These are phyloP conservation scores for Aphodius granarius DNA, from an alignment of 2,888 invertebrate species.

Conservation along the genomic window DNA sequence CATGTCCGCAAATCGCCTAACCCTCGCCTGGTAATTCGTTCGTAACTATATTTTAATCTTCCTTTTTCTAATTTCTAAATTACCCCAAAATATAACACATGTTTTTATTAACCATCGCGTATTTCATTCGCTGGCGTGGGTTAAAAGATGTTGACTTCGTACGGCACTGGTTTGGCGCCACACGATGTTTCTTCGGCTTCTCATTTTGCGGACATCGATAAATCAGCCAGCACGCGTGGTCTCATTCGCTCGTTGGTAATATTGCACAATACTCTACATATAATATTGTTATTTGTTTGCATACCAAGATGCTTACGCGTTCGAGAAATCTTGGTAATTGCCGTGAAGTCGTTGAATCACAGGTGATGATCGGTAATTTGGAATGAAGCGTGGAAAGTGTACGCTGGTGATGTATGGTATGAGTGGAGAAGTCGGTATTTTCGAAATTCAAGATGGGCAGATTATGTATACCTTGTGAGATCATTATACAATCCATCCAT, in stretches of 20 bases:
- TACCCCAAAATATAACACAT: too few species aligned
- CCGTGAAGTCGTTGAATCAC: not conserved
- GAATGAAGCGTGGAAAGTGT: not conserved
- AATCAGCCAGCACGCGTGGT: not conserved
- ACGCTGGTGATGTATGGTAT: not conserved
- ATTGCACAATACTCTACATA: not conserved
- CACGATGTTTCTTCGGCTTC: not conserved
- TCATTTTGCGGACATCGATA: not conserved
- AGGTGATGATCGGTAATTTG: not conserved
- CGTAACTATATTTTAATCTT: too few species aligned
- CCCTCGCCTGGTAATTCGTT: too few species aligned
- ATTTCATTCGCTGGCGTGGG: too few species aligned
- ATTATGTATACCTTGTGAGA: too few species aligned
- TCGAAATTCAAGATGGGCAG: not conserved
- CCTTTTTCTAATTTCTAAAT: too few species aligned
- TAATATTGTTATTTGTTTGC: constrained; percentile 9
- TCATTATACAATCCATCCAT: too few species aligned
- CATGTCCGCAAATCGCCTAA: too few species aligned
- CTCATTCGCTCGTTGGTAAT: not conserved
- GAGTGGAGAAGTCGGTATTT: not conserved
- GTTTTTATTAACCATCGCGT: too few species aligned
- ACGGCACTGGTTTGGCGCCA: too few species aligned
- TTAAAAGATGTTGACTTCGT: too few species aligned
- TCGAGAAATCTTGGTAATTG: not conserved
- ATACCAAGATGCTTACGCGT: constrained; percentile 7